Evolutionary conservation across 2,888 invertebrate genomes (phyloP), one percentile per base, ranked within the genome.

Genomic region (Cheiracanthium punctorium): DNA sequence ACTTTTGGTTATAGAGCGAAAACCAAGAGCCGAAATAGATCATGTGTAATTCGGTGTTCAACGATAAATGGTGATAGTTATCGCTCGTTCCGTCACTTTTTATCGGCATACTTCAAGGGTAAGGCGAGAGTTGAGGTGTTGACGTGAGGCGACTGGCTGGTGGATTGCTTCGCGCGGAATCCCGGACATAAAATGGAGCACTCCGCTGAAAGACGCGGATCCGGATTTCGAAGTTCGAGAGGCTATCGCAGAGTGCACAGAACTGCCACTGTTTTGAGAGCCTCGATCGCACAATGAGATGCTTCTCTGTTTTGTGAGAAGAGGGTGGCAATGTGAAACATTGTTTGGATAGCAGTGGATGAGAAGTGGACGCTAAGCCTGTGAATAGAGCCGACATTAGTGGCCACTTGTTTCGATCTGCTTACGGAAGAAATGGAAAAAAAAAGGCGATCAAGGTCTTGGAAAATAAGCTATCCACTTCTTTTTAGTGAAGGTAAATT

Each of bases 201-300:
- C 65, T 65, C 72, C 32, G 72, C 41, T 77, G 77, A 84, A 72
- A 77, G 72, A 84, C 72, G 76, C 48, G 69, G 70, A 76, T 82
- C 82, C 82, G 82, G 70, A 70, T 33, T 80, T 73, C 69, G n/a
- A 14, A 29, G 20, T 58, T 58, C 37, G 69, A 30, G 69, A 33
- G 32, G 37, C n/a, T 33, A 7, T 32, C 30, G n/a, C 20, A 20
- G 17, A 5, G n/a, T 14, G 0, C 28, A 67, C 67, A 67, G 17
- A 33, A 32, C n/a, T 5, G 33, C 69, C 33, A 32, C 33, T 32
- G 33, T 69, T 69, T 69, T 24, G 17, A 10, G 30, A 48, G 43
- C 43, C 43, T 48, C 32, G 33, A 29, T 29, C 69, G 20, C n/a
- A n/a, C 69, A n/a, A 58, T 58, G 33, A 69, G n/a, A 8, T 8